phyloP scores from a whole-genome alignment of 2,888 invertebrate genomes.

The Parnassius apollo region DNA sequence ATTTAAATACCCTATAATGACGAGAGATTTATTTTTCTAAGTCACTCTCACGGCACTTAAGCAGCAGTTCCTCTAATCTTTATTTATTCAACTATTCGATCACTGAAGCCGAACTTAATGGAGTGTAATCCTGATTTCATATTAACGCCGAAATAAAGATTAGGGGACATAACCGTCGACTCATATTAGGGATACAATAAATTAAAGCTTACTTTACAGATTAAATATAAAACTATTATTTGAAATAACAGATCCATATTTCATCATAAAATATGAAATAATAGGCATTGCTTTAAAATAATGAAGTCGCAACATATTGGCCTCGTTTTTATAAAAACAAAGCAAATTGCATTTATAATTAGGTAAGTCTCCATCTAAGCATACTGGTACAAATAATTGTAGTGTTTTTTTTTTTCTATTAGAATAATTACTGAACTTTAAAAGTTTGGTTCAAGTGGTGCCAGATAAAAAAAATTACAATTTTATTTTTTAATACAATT shows the following conservation, averaged over 20 bases:
- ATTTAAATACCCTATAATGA: conserved; percentile 28
- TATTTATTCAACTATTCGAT: conserved; percentile 72
- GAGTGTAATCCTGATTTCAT: conserved; percentile 66
- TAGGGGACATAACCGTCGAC: conserved; percentile 52
- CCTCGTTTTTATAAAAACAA: no score
- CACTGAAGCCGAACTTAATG: conserved; percentile 63
- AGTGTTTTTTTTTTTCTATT: no score
- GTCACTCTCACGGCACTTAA: conserved; percentile 70
- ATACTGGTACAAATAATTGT: no score
- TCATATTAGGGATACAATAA: conserved; percentile 35
- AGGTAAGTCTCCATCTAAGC: no score
- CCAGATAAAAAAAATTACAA: no score
- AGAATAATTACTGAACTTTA: no score
- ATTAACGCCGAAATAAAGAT: conserved; percentile 69
- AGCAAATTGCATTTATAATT: no score
- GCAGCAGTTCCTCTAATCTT: conserved; percentile 64
- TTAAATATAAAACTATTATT: conserved; percentile 1
- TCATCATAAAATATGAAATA: no score
- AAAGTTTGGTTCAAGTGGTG: no score
- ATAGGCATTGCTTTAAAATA: no score
- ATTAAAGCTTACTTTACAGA: conserved; percentile 8
- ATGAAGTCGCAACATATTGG: no score
- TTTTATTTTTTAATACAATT: no score
- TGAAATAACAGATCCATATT: neutral
- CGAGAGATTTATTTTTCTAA: conserved; percentile 41